Base-by-base conservation (phyloP, 2,113 vertebrate genomes). In the Ranitomeya variabilis region DNA sequence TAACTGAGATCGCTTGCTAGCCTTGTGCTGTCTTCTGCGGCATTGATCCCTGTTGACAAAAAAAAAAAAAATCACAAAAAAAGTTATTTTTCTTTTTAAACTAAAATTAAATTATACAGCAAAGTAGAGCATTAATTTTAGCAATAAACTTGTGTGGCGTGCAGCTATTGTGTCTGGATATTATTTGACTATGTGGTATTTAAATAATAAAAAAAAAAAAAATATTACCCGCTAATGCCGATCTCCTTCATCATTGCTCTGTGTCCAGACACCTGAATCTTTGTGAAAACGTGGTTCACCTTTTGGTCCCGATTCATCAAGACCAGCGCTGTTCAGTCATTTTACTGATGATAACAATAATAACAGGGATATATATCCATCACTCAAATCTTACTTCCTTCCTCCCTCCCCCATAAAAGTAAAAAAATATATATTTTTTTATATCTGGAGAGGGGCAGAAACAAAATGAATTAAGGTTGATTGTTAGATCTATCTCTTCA, bases 91-190 rank as follows among this genome's bases (percentile, higher is more conserved):
- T 74, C 55, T 76, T 76, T 76, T 76, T 5, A 74, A 76, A 51
- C 10, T 51, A 71, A 85, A 85, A 62, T 79, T 84, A 89, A 85
- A 85, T 88, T 83, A 88, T 89, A 89, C 57, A 23, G 81, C 59
- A 57, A 77, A 21, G 37, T 89, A 89, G 81, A 78, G 73, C 87
- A 89, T 89, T 79, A 84, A 78, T 85, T 89, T 89, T 89, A 89
- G 87, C 87, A 89, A 89, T 89, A 89, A 89, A 89, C 74, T 84
- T 85, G 87, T 89, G 87, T 89, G 87, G 76, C 69, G 87, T 89
- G 82, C 81, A 84, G 71, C 51, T 21, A 10, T 78, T 64, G 80
- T 83, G 78, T 88, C 54, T 83, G 55, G 23, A 74, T 88, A 52
- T 84, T 78, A 64, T 76, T 82, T 88, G 85, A 78, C 21, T 77